Conservation (phyloP, 2,797 vertebrate genomes). For the Amniataba percoides region DNA sequence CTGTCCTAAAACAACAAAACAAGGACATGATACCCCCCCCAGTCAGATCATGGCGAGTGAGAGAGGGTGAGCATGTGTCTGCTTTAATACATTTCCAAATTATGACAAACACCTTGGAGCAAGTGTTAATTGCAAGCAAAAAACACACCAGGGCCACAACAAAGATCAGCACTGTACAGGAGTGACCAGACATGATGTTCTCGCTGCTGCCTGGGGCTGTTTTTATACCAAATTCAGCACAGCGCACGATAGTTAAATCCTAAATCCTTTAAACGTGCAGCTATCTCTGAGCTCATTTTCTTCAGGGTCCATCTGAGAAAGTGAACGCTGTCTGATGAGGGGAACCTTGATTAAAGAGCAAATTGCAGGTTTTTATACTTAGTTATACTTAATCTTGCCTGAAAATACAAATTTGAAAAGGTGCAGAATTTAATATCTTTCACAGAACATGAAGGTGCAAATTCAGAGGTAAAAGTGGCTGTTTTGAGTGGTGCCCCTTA, state of each 20-base stretch:
- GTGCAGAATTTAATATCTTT: too few relatives aligned
- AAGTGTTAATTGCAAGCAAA: conserved; percentile 12
- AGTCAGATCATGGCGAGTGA: conserved; percentile 36
- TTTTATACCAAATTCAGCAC: conserved; percentile 25
- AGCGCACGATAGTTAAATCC: neutral
- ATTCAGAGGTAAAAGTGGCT: too few relatives aligned
- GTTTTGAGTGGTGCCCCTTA: too few relatives aligned
- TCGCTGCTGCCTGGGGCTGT: neutral
- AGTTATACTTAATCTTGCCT: too few relatives aligned
- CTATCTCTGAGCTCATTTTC: conserved; percentile 2
- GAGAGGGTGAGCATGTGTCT: conserved; percentile 35
- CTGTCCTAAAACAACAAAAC: conserved; percentile 49
- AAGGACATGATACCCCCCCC: conserved; percentile 58
- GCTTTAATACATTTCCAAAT: conserved; percentile 58
- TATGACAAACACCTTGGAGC: conserved; percentile 52
- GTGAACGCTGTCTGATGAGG: conserved; percentile 19
- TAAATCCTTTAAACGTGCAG: conserved; percentile 16
- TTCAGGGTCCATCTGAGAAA: conserved; percentile 13
- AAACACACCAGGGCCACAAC: neutral
- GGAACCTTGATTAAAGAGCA: conserved; percentile 11
- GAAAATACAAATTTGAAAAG: too few relatives aligned
- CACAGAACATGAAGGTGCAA: too few relatives aligned
- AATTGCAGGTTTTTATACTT: too few relatives aligned
- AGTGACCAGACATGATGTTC: neutral
- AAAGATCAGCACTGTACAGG: conserved; percentile 15